These are phyloP conservation scores for Zingel zingel DNA, from an alignment of 2,113 vertebrate species.

Conservation along the genomic window DNA sequence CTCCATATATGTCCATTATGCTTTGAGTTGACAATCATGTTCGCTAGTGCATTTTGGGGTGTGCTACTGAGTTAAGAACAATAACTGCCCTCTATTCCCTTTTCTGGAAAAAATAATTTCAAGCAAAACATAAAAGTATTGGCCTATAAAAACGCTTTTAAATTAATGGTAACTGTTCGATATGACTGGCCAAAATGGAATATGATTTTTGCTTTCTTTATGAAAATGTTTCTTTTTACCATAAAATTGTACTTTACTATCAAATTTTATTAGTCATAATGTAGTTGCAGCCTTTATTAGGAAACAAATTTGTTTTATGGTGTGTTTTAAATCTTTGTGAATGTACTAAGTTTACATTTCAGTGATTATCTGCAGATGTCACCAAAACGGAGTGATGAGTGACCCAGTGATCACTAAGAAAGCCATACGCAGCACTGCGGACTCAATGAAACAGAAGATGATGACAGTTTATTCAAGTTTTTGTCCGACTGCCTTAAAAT, in stretches of 20 bases:
- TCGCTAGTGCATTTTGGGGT: constrained; percentile 10
- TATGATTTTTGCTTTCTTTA: not conserved
- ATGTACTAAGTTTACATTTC: constrained; percentile 40
- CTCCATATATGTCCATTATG: constrained; percentile 31
- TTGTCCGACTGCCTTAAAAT: constrained; percentile 16
- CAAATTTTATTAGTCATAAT: not conserved
- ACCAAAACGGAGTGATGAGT: constrained; percentile 27
- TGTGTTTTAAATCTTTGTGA: constrained; percentile 34
- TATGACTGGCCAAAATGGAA: not conserved
- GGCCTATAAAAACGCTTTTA: not conserved
- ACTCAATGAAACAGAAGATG: not conserved
- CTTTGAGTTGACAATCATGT: constrained; percentile 69
- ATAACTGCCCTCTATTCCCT: constrained; percentile 1
- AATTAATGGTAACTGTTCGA: not conserved
- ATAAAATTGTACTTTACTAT: not conserved
- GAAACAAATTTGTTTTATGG: not conserved
- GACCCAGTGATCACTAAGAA: constrained; percentile 12
- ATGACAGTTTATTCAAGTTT: not conserved
- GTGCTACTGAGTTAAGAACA: constrained; percentile 22
- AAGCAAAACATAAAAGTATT: not conserved
- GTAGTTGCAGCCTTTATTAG: not conserved
- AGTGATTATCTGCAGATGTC: constrained; percentile 14
- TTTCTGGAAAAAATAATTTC: not conserved
- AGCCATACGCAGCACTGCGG: constrained; percentile 50
- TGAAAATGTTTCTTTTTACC: constrained; percentile 2